Evolutionary conservation across 1,140 invertebrate species (phyloP), one percentile per base, ranked within the genome.

Genomic region (Anastrepha ludens): DNA sequence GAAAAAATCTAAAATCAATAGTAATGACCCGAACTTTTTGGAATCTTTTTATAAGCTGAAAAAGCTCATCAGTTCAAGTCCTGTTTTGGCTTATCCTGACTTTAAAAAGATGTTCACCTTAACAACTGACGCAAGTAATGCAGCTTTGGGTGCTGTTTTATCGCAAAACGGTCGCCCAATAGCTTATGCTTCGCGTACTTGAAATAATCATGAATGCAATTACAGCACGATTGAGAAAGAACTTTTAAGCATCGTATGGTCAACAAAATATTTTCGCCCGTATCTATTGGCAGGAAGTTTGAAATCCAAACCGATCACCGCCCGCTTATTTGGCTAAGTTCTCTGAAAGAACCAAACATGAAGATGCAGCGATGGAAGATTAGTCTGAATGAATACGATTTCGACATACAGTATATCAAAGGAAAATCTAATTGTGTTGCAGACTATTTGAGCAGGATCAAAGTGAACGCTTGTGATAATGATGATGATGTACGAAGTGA

Each of bases 201-300:
- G 92, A 9, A 91, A 87, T 88, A 87, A 90, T 67, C 90, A 91
- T 7, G 93, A 94, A 91, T 88, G 55, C 85, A 93, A 93, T 88
- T 67, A 88, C 88, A 55, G 89, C 91, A 39, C 91, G 94, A 94
- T 94, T 39, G 94, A 94, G 88, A 94, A 94, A 85, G 94, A 95
- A 89, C 88, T 91, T 9, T 90, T 94, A 2, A 93, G 92, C 8
- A 93, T 94, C 44, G 88, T 91, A 58, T 93, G 91, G 90, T 91
- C 89, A 29, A 90, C 70, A 87, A 88, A 91, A 88, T 91, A 91
- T 87, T 94, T 94, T 90, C 89, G 91, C 87, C 93, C 92, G 88
- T 88, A 88, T 20, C 15, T 88, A 2, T 88, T 55, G 47, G 59
- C n/a, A 5, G 29, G 20, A 67, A 65, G 29, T 65, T 65, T 29